phyloP scores from a whole-genome alignment of 2,888 invertebrate species.

The Ophraella communa region DNA sequence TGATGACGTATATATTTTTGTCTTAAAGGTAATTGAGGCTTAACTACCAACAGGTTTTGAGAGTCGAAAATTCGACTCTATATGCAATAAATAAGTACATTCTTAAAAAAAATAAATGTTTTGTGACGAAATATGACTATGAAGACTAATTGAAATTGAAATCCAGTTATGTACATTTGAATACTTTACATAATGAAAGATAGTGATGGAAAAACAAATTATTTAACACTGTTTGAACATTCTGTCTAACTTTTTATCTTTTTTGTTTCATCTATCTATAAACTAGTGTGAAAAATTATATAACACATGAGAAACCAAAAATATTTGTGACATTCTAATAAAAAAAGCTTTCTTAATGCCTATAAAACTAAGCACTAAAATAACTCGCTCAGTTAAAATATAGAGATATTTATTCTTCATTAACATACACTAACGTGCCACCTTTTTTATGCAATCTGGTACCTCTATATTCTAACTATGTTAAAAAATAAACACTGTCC shows the following conservation, averaged over 20 bases:
- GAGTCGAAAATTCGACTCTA: no score
- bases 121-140: no score
- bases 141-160: no score
- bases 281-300: not conserved
- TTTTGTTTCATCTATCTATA: not conserved
- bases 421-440: not conserved
- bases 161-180: no score
- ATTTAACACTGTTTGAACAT: not conserved
- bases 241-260: not conserved
- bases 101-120: no score
- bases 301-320: not conserved
- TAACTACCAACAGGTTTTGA: no score
- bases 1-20: no score
- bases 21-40: no score
- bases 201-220: no score
- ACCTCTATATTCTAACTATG: not conserved
- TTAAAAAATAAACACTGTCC: conserved; percentile 31
- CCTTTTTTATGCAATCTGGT: not conserved
- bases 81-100: no score
- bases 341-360: conserved; percentile 33
- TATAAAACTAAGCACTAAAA: conserved; percentile 44
- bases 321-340: conserved; percentile 6
- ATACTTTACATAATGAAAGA: no score
- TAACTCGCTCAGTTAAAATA: conserved; percentile 13
- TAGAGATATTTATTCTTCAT: conserved; percentile 16